phyloP scores from a whole-genome alignment of 2,888 invertebrate species.

The Eupithecia exiguata region DNA sequence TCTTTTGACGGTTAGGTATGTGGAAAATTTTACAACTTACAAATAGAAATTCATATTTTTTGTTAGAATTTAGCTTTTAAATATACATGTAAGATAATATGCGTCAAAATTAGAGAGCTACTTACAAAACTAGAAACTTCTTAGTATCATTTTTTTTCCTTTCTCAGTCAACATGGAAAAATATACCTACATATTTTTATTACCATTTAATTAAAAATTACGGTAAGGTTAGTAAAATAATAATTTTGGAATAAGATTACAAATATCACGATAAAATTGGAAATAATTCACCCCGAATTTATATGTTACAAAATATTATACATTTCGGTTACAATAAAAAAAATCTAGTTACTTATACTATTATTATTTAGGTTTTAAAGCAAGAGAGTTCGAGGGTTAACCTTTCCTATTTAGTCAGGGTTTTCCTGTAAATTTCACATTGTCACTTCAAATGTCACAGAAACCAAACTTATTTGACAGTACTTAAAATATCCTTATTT shows the following conservation, averaged over 20 bases:
- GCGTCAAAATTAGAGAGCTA: conserved; percentile 69
- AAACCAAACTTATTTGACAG: neutral
- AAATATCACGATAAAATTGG: conserved; percentile 51
- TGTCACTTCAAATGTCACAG: neutral
- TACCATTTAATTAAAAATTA: conserved; percentile 48
- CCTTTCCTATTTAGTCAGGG: conserved; percentile 2
- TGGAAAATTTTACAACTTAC: neutral
- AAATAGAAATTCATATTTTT: neutral
- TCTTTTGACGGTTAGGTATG: neutral
- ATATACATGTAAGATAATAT: conserved; percentile 24
- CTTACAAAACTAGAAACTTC: conserved; percentile 56
- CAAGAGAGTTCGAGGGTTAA: neutral
- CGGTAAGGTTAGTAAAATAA: conserved; percentile 41
- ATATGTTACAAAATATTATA: neutral
- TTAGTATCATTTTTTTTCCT: conserved; percentile 41
- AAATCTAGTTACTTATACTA: neutral
- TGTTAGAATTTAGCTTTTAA: neutral
- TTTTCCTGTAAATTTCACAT: neutral
- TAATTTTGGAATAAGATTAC: conserved; percentile 54
- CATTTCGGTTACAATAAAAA: neutral
- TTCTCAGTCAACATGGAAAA: conserved; percentile 59
- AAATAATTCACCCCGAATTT: conserved; percentile 14
- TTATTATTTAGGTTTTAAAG: neutral
- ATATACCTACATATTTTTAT: conserved; percentile 52
- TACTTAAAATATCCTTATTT: neutral